Percentiles rank a stretch among this genome's conserved stretches.
These are phyloP conservation scores for Pentamera pediparva DNA, from an alignment of 53 echinoderm and acorn worm species.

Conservation along the genomic window DNA sequence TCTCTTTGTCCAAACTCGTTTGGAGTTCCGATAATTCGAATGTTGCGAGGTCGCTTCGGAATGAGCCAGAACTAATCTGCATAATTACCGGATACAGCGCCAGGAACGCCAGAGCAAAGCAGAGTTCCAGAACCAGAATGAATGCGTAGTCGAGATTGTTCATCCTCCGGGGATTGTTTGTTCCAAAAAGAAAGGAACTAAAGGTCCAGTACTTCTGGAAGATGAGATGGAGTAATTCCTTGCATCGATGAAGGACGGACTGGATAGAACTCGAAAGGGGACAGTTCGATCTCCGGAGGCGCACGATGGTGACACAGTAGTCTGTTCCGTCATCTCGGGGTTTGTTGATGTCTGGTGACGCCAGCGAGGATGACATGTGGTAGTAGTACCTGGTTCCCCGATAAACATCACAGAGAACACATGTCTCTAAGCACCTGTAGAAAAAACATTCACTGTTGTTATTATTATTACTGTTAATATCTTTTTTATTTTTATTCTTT, in stretches of 20 bases:
- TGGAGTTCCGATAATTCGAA: neutral
- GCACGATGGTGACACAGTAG: neutral
- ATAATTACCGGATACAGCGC: neutral
- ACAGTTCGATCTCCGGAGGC: neutral
- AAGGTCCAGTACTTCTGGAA: neutral
- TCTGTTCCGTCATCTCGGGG: neutral
- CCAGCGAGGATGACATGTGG: neutral
- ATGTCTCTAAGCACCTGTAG: constrained; percentile 11
- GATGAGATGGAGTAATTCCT: neutral
- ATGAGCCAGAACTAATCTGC: neutral
- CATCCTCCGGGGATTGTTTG: neutral
- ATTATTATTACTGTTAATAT: too few relatives aligned
- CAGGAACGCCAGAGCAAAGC: neutral
- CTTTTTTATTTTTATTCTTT: too few relatives aligned
- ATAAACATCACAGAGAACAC: neutral
- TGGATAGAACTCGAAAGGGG: neutral
- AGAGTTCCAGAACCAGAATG: neutral
- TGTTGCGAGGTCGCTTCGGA: neutral
- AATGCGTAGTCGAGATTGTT: neutral
- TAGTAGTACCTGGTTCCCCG: neutral
- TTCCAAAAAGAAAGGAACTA: neutral
- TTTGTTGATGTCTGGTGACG: neutral
- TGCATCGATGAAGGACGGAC: neutral
- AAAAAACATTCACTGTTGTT: too few relatives aligned
- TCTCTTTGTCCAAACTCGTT: neutral